Base-by-base conservation (phyloP, 2,113 vertebrate species). In the Xiphophorus maculatus region DNA sequence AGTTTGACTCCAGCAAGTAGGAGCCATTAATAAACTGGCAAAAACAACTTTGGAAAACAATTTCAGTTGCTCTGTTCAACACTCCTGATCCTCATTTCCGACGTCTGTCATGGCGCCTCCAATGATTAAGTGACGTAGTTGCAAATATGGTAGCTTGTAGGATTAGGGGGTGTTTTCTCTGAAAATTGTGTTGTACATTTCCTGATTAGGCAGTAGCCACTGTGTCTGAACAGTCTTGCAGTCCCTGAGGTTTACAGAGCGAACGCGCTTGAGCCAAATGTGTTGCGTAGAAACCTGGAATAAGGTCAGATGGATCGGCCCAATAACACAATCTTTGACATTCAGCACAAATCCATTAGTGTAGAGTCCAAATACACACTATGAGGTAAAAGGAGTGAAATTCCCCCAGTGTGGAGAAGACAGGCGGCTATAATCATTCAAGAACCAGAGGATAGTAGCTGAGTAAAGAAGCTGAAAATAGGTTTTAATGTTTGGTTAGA, bases 271-370 rank as follows among this genome's bases (percentile, higher is more conserved):
- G 67, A 71, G 60, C 58, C 40, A 67, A 77, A 66, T 54, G 29
- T 37, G 81, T 87, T 82, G 77, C 75, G 62, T 74, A 66, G 75
- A 87, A 83, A 89, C 71, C 61, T 12, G 5, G 32, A n/a, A 77
- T 82, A 69, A 40, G 1, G 71, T 29, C 40, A 73, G 72, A 81
- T 76, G 69, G 60, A 74, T 69, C 37, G 68, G 69, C 63, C 54
- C 75, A 77, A 82, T 72, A 79, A 72, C 32, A 42, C 27, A 75
- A 80, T 73, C 62, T 65, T 66, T 72, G 33, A 77, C 54, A 73
- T 81, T 86, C 74, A 80, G 81, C 84, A 81, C 70, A 73, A 84
- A 77, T 70, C 30, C 81, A 79, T 90, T 75, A 77, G 42, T 51
- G 64, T 73, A 25, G 66, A 58, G 63, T 72, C 77, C 74, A 89